These are phyloP conservation scores for Zaprionus davidi DNA, from an alignment of 1,140 invertebrate species.

Conservation along the genomic window DNA sequence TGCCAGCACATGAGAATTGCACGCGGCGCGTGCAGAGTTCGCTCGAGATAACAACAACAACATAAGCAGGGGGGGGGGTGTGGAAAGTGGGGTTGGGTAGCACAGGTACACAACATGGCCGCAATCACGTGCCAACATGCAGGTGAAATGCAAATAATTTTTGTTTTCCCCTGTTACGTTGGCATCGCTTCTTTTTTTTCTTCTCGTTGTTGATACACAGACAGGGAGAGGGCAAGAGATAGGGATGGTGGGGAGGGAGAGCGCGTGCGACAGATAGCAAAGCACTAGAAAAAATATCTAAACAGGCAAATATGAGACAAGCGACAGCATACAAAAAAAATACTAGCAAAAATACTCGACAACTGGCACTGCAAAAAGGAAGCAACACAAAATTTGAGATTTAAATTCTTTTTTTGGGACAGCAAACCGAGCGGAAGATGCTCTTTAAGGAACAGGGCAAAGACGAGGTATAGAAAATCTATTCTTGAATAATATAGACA, in stretches of 20 bases:
- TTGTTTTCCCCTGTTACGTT: conserved; percentile 71
- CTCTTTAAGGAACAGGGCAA: background rate
- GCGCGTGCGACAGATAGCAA: background rate
- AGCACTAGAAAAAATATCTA: conserved; percentile 50
- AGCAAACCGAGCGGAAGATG: conserved; percentile 24
- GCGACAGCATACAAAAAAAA: conserved; percentile 30
- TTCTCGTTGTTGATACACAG: conserved; percentile 29
- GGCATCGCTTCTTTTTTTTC: conserved; percentile 40
- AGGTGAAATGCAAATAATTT: conserved; percentile 81
- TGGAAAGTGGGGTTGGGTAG: background rate
- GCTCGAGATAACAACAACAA: background rate
- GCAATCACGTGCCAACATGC: conserved; percentile 80
- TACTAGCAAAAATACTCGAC: conserved; percentile 28
- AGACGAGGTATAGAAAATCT: background rate
- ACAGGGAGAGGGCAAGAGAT: background rate
- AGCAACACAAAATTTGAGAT: conserved; percentile 16
- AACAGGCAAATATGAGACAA: conserved; percentile 60
- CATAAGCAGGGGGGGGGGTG: background rate
- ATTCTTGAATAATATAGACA: background rate
- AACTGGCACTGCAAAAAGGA: conserved; percentile 4
- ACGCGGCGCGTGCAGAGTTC: background rate
- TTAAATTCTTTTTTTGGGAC: conserved; percentile 7
- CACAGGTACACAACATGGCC: conserved; percentile 35
- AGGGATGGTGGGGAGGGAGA: background rate
- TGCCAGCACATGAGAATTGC: conserved; percentile 50